phyloP scores from a whole-genome alignment of 2,888 invertebrate genomes.

The Acrobasis repandana region DNA sequence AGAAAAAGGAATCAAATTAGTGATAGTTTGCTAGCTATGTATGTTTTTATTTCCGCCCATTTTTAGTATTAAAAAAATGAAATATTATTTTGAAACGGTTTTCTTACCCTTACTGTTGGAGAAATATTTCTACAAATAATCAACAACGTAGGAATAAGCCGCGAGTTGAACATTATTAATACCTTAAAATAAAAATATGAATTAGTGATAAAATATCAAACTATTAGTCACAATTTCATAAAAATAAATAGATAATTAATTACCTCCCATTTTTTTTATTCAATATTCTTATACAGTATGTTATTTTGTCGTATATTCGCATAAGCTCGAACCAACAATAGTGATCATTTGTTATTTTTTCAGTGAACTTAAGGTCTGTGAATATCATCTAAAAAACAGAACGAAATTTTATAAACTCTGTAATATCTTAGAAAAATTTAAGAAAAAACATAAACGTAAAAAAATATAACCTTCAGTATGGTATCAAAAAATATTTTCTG shows the following conservation, averaged over 20 bases:
- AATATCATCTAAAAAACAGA: conserved; percentile 40
- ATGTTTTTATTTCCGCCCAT: too few relatives aligned
- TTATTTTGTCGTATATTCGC: conserved; percentile 63
- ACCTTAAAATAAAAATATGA: conserved; percentile 43
- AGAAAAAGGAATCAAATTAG: too few relatives aligned
- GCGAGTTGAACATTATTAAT: conserved; percentile 53
- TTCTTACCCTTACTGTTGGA: conserved; percentile 53
- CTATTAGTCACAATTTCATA: background rate
- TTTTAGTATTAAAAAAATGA: too few relatives aligned
- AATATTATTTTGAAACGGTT: too few relatives aligned
- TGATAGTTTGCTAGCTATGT: too few relatives aligned
- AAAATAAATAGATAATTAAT: conserved; percentile 16
- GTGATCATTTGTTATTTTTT: conserved; percentile 30
- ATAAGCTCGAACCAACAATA: conserved; percentile 65
- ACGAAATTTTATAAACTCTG: conserved; percentile 11
- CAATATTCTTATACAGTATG: conserved; percentile 54
- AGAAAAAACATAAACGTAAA: background rate
- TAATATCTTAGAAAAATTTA: background rate
- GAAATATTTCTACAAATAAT: conserved; percentile 57
- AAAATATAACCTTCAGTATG: conserved; percentile 39
- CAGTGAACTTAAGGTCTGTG: conserved; percentile 35
- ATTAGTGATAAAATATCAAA: background rate
- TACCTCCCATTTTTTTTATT: conserved; percentile 61
- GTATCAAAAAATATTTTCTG: conserved; percentile 34
- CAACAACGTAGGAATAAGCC: conserved; percentile 55